phyloP scores from a whole-genome alignment of 2,888 invertebrate species.

The Heteromyza rotundicornis region DNA sequence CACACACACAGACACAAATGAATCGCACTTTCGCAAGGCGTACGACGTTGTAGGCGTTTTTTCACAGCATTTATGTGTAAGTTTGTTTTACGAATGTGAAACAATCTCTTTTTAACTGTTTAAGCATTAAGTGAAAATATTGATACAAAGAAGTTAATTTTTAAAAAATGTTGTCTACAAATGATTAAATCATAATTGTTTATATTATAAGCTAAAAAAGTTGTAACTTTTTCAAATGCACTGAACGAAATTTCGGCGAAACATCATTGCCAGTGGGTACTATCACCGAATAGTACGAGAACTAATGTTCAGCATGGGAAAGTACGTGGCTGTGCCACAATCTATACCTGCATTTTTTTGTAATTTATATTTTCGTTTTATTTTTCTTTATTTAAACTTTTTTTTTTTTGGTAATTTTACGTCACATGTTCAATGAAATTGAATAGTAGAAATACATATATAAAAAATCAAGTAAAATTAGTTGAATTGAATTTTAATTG shows the following conservation, averaged over 20 bases:
- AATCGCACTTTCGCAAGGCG: no score
- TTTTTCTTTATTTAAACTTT: background rate
- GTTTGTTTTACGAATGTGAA: background rate
- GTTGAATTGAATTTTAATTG: background rate
- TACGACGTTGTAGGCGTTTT: background rate
- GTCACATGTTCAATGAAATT: background rate
- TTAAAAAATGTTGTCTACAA: no score
- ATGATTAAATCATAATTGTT: slow-evolving; percentile 1
- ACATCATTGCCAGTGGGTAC: no score
- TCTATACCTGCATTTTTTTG: background rate
- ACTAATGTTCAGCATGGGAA: background rate
- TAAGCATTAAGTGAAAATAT: background rate
- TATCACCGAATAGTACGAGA: no score
- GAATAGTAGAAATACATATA: background rate
- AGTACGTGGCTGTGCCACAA: background rate
- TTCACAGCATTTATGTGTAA: slow-evolving; percentile 11
- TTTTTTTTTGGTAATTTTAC: background rate
- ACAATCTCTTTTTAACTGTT: slow-evolving; percentile 1
- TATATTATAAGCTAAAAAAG: background rate
- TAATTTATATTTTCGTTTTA: background rate
- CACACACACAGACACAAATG: slow-evolving; percentile 5
- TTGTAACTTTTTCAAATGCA: no score
- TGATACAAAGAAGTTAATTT: no score
- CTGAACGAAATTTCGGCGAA: no score
- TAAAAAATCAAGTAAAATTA: background rate